Conservation (phyloP, 2,888 invertebrate genomes). For the Elysia crispata region DNA sequence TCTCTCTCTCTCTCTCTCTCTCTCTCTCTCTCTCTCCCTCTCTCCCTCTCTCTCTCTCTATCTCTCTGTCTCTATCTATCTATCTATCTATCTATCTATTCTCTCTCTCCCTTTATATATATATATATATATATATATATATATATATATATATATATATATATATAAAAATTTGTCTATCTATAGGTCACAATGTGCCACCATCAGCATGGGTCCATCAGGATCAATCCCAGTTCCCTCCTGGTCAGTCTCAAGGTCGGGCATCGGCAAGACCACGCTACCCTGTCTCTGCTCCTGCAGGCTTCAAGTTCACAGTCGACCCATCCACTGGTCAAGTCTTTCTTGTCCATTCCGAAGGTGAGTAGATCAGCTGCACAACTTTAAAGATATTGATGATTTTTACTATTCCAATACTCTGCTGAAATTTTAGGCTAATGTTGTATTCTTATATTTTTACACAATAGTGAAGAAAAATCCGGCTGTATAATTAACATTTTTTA, state of each 20-base stretch:
- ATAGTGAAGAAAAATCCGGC: too few species aligned
- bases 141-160: not conserved
- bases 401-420: too few species aligned
- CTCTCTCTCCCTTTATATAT: too few species aligned
- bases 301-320: conserved; percentile 91
- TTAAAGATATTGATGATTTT: too few species aligned
- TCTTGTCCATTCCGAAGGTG: conserved; percentile 70
- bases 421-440: too few species aligned
- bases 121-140: too few species aligned
- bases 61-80: conserved; percentile 25
- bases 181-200: not conserved
- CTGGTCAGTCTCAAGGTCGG: not conserved
- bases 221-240: not conserved
- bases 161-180: not conserved
- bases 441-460: too few species aligned
- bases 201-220: not conserved
- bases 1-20: not conserved
- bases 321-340: conserved; percentile 90
- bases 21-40: not conserved
- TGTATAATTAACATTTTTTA: too few species aligned
- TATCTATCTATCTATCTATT: conserved; percentile 23
- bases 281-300: conserved; percentile 72
- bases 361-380: too few species aligned
- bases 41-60: conserved; percentile 15
- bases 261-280: conserved; percentile 9